phyloP scores from a whole-genome alignment of 2,113 vertebrate species.

The Neolamprologus caudopunctatus region DNA sequence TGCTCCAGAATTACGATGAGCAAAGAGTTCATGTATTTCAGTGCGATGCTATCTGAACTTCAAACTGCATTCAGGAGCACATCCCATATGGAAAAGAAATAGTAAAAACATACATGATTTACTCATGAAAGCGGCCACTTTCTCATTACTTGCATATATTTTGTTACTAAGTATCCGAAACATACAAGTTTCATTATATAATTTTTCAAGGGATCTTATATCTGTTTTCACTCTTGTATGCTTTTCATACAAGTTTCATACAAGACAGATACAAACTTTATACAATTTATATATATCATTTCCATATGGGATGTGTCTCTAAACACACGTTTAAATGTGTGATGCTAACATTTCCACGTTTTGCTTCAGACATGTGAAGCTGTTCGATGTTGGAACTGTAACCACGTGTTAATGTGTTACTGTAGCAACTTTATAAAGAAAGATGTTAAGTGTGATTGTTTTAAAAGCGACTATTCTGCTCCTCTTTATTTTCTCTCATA shows the following conservation, averaged over 20 bases:
- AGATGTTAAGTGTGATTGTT: neutral
- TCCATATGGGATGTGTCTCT: neutral
- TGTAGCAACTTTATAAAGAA: neutral
- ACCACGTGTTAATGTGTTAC: neutral
- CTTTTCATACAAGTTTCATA: too few species aligned
- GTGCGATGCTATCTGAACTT: neutral
- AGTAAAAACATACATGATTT: too few species aligned
- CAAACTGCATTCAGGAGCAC: neutral
- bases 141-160: too few species aligned
- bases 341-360: neutral
- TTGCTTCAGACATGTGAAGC: neutral
- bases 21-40: slow-evolving; percentile 4
- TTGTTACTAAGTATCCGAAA: too few species aligned
- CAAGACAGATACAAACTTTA: too few species aligned
- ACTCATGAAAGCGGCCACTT: too few species aligned
- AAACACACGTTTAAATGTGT: neutral
- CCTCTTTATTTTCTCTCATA: neutral
- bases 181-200: too few species aligned
- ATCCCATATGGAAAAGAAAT: too few species aligned
- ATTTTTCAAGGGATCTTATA: too few species aligned
- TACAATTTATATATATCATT: too few species aligned
- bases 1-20: neutral
- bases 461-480: neutral
- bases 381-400: accelerated
- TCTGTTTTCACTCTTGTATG: too few species aligned